Percentiles rank a stretch among this genome's conserved stretches.
These are phyloP conservation scores for Enteromius fasciolatus DNA, from an alignment of 2,797 vertebrate genomes.

Conservation along the genomic window DNA sequence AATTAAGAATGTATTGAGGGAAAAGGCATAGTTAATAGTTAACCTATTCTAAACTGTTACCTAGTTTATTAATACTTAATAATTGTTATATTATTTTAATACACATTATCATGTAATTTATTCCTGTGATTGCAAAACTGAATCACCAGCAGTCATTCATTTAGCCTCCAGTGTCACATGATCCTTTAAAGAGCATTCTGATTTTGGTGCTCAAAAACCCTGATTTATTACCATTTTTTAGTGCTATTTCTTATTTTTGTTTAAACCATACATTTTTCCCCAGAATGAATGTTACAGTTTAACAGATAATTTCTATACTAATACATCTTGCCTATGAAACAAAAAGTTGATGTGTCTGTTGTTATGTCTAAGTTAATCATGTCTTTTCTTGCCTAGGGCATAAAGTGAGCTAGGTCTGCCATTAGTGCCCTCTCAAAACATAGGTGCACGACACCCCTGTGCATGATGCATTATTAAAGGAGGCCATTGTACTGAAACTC, in stretches of 20 bases:
- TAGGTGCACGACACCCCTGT: not conserved
- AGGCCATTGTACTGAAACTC: not conserved
- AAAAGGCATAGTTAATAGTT: too few species aligned
- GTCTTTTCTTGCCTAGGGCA: not conserved
- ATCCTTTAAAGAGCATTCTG: not conserved
- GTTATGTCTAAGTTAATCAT: not conserved
- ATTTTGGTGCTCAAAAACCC: not conserved
- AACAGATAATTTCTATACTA: not conserved
- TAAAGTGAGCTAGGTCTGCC: not conserved
- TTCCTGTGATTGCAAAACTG: not conserved
- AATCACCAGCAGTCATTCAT: too few species aligned
- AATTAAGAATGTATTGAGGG: too few species aligned
- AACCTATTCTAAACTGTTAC: too few species aligned
- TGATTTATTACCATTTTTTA: too few species aligned
- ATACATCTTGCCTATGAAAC: not conserved
- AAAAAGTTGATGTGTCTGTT: not conserved
- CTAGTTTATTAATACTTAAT: not conserved
- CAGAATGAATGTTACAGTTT: not conserved
- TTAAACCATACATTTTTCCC: not conserved
- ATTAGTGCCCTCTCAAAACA: not conserved
- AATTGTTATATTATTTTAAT: not conserved
- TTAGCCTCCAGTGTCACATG: not conserved
- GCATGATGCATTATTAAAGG: conserved; percentile 10
- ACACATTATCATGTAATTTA: not conserved
- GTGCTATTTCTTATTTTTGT: not conserved